Percentiles rank a stretch among this genome's conserved stretches.
Conservation (phyloP, 2,113 vertebrate species). For the Halichoerus grypus region DNA sequence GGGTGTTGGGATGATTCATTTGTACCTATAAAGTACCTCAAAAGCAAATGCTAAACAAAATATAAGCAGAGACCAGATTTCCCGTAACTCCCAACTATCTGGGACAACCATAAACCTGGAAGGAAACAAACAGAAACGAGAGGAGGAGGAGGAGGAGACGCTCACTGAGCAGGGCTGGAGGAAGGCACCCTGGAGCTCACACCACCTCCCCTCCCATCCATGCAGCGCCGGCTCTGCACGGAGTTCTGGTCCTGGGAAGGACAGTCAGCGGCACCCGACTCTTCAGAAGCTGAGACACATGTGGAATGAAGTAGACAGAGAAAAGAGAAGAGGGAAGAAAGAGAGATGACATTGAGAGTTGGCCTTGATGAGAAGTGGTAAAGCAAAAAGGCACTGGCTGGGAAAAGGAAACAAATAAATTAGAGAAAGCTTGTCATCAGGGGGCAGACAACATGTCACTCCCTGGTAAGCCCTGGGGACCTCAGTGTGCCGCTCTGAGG, state of each 20-base stretch:
- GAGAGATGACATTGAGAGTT: background rate
- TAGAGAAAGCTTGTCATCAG: background rate
- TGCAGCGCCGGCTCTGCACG: too few species aligned
- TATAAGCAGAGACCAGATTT: background rate
- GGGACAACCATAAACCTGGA: background rate
- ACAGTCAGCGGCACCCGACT: fast-evolving
- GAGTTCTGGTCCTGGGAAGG: background rate
- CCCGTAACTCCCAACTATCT: background rate
- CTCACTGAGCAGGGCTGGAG: background rate
- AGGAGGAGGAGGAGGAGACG: too few species aligned
- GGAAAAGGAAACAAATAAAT: background rate
- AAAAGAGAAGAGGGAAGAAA: background rate
- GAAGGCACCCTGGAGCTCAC: background rate
- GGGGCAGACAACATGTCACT: background rate
- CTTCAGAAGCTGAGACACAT: background rate
- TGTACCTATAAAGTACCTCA: conserved; percentile 21
- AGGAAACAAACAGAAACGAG: background rate
- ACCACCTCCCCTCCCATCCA: fast-evolving
- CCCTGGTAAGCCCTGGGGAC: background rate
- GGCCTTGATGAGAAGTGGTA: background rate
- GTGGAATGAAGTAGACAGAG: background rate
- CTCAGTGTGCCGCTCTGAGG: background rate
- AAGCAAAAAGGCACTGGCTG: background rate
- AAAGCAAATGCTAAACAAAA: conserved; percentile 34
- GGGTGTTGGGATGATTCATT: conserved; percentile 1